Evolutionary conservation across 2,797 vertebrate genomes (phyloP), one percentile per base, ranked within the genome.

Genomic region (Gouania willdenowi): DNA sequence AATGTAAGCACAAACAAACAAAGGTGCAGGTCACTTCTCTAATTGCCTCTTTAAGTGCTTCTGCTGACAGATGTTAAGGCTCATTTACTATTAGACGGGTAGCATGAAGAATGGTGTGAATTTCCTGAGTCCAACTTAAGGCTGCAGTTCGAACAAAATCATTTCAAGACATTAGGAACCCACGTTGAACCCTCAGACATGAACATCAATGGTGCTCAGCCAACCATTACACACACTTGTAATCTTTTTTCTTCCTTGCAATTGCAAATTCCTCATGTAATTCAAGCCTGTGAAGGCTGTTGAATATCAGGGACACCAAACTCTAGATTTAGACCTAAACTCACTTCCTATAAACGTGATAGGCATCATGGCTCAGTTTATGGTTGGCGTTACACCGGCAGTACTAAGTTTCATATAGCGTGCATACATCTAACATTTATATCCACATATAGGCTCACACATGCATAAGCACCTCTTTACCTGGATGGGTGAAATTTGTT

Each of bases 1-100:
- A 22, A 14, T 46, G 47, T 61, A 31, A 64, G 48, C 46, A 59
- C 49, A 73, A 79, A 74, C 68, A 78, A 78, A 73, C 54, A 75
- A 59, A 45, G 46, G 58, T 50, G 27, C 31, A 37, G 58, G 50
- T 72, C 66, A 35, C 36, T 46, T 27, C 32, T 28, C 60, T 67
- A 60, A 71, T 71, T 62, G 49, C 74, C 53, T 67, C 56, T 45
- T 42, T 60, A 47, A 77, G 62, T 57, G 49, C 50, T 57, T 63
- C 40, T 31, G 53, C 66, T 71, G 77, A 77, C 59, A 74, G 71
- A 71, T 42, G 58, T 49, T 69, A 24, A 53, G 59, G 53, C 58
- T 60, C 71, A 73, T 79, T 80, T 77, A 39, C 38, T 23, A 41
- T 62, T 50, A 61, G 46, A 47, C 47, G 43, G 44, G 31, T 1